A percentile compares a stretch with the other conserved stretches of the same genome.
phyloP scores from a whole-genome alignment of 2,113 vertebrate genomes.

The Camelus bactrianus region DNA sequence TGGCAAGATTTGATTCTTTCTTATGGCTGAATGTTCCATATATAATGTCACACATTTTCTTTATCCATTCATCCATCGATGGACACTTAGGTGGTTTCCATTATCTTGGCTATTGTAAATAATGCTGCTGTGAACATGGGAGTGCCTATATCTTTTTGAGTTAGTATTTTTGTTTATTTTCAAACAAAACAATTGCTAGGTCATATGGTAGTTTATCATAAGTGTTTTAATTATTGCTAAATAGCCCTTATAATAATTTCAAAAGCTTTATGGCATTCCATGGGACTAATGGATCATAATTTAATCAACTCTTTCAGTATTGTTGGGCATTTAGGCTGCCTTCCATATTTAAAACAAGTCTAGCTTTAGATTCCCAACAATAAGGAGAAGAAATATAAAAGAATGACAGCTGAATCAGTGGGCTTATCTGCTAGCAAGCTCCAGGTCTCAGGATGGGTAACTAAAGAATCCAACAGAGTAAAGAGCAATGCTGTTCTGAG shows the following conservation, averaged over 20 bases:
- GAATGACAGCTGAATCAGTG: slow-evolving; percentile 8
- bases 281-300: background rate
- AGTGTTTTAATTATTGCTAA: background rate
- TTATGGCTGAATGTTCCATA: background rate
- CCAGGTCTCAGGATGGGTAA: background rate
- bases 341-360: slow-evolving; percentile 24
- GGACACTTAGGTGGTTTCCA: background rate
- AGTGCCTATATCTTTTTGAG: background rate
- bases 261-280: background rate
- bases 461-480: background rate
- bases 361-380: background rate
- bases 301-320: background rate
- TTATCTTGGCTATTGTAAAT: background rate
- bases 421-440: background rate
- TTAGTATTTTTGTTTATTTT: background rate
- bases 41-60: background rate
- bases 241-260: background rate
- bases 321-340: background rate
- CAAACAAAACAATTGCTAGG: background rate
- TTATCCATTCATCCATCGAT: background rate
- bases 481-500: background rate
- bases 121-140: background rate
- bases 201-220: background rate
- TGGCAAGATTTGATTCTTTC: background rate
- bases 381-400: background rate